Conservation (phyloP, 2,113 vertebrate genomes). For the cattle (Bos taurus) region ARS-UCD2.0 NC_037346.1:23767001-23767500, state of each 20-base stretch:
- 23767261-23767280: neutral
- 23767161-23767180: neutral
- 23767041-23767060: neutral
- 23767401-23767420: neutral
- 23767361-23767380: neutral
- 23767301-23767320: neutral
- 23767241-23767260: neutral
- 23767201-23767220: conserved; percentile 10
- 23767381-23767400: neutral
- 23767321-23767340: neutral
- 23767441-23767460: neutral
- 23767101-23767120: neutral
- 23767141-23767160: neutral
- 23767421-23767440: neutral
- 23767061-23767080: neutral
- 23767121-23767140: neutral
- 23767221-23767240: neutral
- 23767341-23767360: neutral
- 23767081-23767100: neutral
- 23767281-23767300: neutral
- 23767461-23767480: neutral
- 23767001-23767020: neutral
- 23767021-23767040: neutral
- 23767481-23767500: neutral
- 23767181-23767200: neutral